These are phyloP conservation scores for Acleris cristana DNA, from an alignment of 2,888 invertebrate genomes.

Conservation along the genomic window DNA sequence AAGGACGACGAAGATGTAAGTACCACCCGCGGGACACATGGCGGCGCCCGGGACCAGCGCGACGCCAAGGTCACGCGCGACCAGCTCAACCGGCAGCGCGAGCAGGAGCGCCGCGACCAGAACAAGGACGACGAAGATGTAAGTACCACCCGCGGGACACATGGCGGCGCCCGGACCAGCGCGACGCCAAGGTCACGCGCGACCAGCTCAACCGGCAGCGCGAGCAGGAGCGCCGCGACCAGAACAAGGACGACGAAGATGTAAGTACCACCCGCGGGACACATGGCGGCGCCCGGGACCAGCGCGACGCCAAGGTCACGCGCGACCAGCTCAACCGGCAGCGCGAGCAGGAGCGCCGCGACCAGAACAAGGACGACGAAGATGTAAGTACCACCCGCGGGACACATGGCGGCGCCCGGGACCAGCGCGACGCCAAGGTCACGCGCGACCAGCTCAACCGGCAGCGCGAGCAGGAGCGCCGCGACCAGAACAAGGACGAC, in stretches of 20 bases:
- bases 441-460: constrained; percentile 86
- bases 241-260: constrained; percentile 64
- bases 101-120: constrained; percentile 67
- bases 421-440: constrained; percentile 94
- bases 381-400: constrained; percentile 57
- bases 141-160: constrained; percentile 43
- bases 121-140: constrained; percentile 67
- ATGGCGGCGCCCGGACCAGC: constrained; percentile 95
- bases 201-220: constrained; percentile 84
- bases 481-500: constrained; percentile 71
- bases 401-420: constrained; percentile 92
- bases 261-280: constrained; percentile 70
- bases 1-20: constrained; percentile 65
- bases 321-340: constrained; percentile 85
- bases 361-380: constrained; percentile 67
- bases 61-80: constrained; percentile 93
- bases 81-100: constrained; percentile 82
- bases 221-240: constrained; percentile 65
- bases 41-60: constrained; percentile 94
- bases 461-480: constrained; percentile 64
- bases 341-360: constrained; percentile 65
- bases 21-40: constrained; percentile 79
- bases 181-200: constrained; percentile 94
- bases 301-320: constrained; percentile 94
- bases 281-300: constrained; percentile 96